Conservation (phyloP, 2,797 vertebrate genomes). For the Aldrovandia affinis region DNA sequence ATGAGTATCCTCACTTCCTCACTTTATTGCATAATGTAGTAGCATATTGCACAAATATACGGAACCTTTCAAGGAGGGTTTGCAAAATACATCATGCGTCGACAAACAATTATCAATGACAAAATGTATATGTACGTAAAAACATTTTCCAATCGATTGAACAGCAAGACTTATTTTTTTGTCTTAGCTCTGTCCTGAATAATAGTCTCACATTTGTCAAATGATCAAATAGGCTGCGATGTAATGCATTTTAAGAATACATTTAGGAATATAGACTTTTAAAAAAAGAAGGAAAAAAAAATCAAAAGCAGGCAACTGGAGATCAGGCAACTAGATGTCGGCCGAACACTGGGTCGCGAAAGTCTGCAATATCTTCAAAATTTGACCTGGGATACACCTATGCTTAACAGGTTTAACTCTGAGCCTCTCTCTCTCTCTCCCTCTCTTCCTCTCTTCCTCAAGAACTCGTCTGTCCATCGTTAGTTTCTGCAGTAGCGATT, state of each 20-base stretch:
- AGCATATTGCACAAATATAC: background rate
- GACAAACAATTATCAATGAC: background rate
- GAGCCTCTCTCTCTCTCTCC: background rate
- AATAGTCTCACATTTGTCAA: background rate
- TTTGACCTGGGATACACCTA: constrained; percentile 5
- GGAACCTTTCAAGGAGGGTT: background rate
- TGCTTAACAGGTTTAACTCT: constrained; percentile 33
- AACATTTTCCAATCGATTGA: too few species aligned
- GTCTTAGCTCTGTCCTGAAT: background rate
- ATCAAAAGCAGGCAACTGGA: background rate
- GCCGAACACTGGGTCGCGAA: background rate
- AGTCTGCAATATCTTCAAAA: background rate
- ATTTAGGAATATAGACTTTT: background rate
- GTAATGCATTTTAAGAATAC: background rate
- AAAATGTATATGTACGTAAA: too few species aligned
- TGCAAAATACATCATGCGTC: too few species aligned
- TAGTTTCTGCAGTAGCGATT: constrained; percentile 51
- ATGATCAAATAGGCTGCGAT: background rate
- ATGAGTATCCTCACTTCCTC: background rate
- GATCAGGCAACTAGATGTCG: background rate
- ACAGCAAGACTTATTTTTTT: background rate
- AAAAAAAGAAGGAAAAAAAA: background rate
- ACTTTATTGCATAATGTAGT: background rate
- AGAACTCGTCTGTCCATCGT: constrained; percentile 65
- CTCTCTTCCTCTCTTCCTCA: background rate